Base-by-base conservation (phyloP, 2,113 vertebrate species). In the Triplophysa rosa region DNA sequence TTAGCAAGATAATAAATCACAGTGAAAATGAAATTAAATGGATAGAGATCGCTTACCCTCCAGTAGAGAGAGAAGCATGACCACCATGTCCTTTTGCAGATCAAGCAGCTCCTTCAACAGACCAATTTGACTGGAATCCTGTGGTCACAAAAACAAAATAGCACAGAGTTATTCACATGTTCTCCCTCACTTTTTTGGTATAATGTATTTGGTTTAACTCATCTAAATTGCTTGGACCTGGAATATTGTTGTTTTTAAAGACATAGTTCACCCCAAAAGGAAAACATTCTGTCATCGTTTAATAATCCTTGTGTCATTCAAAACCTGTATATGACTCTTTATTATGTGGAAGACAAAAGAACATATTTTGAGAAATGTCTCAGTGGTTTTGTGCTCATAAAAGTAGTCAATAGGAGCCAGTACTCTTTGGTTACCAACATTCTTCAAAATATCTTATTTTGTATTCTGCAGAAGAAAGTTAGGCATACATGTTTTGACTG, bases 21-120 rank as follows among this genome's bases (percentile, higher is more conserved):
- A n/a, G 29, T 8, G 63, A n/a, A 78, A 56, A 49, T 23, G 29
- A 4, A 0, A 72, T 5, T 0, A 10, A n/a, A 12, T 37, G 54
- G 6, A n/a, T 13, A 47, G 13, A 40, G 67, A 67, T 64, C 52
- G 45, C 83, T 78, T 89, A 95, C 95, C 95, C 91, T 96, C 95
- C 13, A 98, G 92, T 1, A 98, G 91, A 0, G 97, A 99, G 83
- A 99, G 92, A 78, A 98, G 85, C 97, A 98, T 98, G 80, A 98
- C 97, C 40, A 98, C 96, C 97, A 99, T 98, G 88, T 98, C 97
- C 86, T 98, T 98, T 91, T 98, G 97, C 7, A 98, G 91, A 72
- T 98, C 96, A 87, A 99, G 86, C 67, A 99, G 92, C 84, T 98
- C 96, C 89, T 99, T 99, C 87, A 99, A 86, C 61, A 99, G 92